Evolutionary conservation across 2,888 invertebrate genomes (phyloP), one percentile per base, ranked within the genome.

Genomic region (Azorinus chamasolen): DNA sequence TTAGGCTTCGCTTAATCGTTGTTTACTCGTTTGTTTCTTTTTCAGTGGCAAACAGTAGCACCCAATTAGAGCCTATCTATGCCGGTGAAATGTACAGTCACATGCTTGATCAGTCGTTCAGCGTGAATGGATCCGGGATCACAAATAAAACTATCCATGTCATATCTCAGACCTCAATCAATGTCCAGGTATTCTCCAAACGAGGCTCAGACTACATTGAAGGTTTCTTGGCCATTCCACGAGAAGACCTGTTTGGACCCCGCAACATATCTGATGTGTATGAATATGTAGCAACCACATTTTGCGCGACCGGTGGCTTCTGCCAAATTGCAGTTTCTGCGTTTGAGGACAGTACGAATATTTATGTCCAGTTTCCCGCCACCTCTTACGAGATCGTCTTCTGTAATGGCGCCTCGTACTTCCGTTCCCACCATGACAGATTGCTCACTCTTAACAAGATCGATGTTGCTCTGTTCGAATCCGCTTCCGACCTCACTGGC

Each of bases 301-400:
- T 75, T 59, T 79, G 79, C 54, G 68, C 62, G 6, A 50, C 59
- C 5, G 68, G 71, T 37, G 79, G 79, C 3, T 71, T 50, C 45
- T 79, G 79, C 24, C 79, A 79, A 43, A 12, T 79, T 6, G 64
- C 71, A 14, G 50, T 79, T 4, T 57, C 79, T 0, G 66, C 79
- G 1, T 22, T 58, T 1, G 27, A 71, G 16, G 14, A 61, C 32
- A 45, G 57, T 12, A 45, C 41, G 2, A 50, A 50, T 32, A 27
- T 50, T 2, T 10, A 32, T 10, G 32, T 32, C 5, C 4, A 32
- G 32, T 51, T 62, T 51, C 51, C 62, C 6, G 51, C 3, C 8
- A 10, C 20, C 6, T 14, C n/a, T 18, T 10, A 18, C 1, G 41
- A 62, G n/a, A 43, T 62, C n/a, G 62, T 62, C 1, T 62, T 70